Conservation (phyloP, 2,113 vertebrate species). For the Puffinus mauretanicus region DNA sequence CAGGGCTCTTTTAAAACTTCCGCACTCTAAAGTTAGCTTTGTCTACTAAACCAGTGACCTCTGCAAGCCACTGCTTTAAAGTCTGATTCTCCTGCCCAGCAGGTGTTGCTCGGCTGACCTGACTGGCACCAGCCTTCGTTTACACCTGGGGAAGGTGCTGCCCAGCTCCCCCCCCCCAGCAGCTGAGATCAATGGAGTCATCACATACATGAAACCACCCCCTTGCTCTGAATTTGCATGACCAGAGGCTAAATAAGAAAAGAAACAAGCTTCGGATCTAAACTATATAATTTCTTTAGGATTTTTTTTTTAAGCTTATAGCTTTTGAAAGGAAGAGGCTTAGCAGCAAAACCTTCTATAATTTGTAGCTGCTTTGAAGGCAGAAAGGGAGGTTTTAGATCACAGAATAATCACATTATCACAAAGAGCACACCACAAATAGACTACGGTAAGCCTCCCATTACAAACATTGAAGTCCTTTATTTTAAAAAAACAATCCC, state of each 20-base stretch:
- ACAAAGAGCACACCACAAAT: neutral
- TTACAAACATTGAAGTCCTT: neutral
- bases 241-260: neutral
- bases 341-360: neutral
- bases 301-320: neutral
- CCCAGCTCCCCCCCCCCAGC: neutral
- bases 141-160: neutral
- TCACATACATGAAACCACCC: neutral
- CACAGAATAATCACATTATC: neutral
- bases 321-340: neutral
- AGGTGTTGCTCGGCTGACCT: neutral
- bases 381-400: neutral
- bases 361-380: neutral
- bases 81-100: neutral
- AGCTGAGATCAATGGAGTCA: neutral
- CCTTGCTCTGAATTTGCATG: neutral
- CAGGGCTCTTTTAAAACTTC: neutral
- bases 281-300: neutral
- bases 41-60: accelerated
- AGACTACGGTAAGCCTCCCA: neutral
- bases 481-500: neutral
- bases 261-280: neutral
- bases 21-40: neutral
- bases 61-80: neutral
- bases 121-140: neutral